Evolutionary conservation across 2,888 invertebrate species (phyloP), one percentile per base, ranked within the genome.

Genomic region (Subacronicta megacephala): DNA sequence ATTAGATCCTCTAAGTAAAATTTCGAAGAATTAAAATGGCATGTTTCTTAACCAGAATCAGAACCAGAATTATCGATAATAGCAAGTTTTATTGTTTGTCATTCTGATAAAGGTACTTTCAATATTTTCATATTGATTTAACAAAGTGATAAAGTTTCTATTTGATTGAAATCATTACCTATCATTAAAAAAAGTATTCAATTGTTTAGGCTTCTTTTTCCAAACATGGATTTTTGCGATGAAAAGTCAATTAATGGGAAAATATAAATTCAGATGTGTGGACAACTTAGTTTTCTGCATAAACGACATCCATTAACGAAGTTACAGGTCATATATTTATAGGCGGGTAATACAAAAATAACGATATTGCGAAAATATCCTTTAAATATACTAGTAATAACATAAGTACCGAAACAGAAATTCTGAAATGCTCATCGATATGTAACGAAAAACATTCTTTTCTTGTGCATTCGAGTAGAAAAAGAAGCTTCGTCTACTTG

Each of bases 391-490:
- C n/a, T n/a, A n/a, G n/a, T n/a, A n/a, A n/a, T 57, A 38, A 36
- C 37, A 17, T 58, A 58, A 68, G 45, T 40, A n/a, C n/a, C n/a
- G n/a, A 53, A 62, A 62, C 62, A 62, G 35, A 66, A 68, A 66
- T 68, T 49, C 47, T 15, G 35, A 40, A 50, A 36, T 45, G 49
- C 45, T 64, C 7, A 42, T 35, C 56, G 41, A 68, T 55, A 52
- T 63, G 46, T 56, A 55, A 50, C 41, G 50, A 53, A 38, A 62
- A 62, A 59, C 55, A 72, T 72, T 72, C 57, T 54, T 58, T 72
- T 72, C 38, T 53, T 70, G 70, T 66, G 60, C 72, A 62, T 60
- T 70, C 62, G 37, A 46, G 50, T 62, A 58, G 72, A 72, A 72
- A 72, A 72, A 60, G 57, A 58, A 68, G 59, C 57, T 57, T 66